Percentiles rank a stretch among this genome's conserved stretches.
Conservation (phyloP, 2,113 vertebrate species). For the Melospiza melodia region DNA sequence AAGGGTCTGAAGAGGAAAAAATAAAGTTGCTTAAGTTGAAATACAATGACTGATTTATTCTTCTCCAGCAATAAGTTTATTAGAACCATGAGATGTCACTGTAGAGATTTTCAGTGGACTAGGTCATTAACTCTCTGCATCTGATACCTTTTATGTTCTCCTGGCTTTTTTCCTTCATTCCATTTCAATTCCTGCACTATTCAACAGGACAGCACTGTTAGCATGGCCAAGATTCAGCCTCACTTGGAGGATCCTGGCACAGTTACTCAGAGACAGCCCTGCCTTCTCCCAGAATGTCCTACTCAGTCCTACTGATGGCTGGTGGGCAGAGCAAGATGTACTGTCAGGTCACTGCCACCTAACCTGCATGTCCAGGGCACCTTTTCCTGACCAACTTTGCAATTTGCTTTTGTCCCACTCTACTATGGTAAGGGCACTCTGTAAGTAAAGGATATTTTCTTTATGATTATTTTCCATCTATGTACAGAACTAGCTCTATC, state of each 20-base stretch:
- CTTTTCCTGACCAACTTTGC: not conserved
- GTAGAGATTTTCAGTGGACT: conserved; percentile 20
- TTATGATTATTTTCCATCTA: not conserved
- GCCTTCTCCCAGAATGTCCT: not conserved
- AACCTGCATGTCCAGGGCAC: not conserved
- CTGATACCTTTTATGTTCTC: conserved; percentile 13
- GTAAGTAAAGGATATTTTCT: not conserved
- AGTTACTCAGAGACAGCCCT: not conserved
- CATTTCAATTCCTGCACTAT: not conserved
- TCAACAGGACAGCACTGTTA: not conserved
- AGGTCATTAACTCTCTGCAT: conserved; percentile 77
- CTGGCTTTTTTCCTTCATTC: not conserved
- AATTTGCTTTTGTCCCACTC: not conserved
- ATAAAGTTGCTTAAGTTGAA: not conserved
- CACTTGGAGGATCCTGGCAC: not conserved
- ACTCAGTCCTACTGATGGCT: not conserved
- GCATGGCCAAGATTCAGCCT: not conserved
- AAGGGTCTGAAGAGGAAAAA: not conserved
- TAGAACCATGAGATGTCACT: conserved; percentile 34
- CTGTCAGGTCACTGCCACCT: not conserved
- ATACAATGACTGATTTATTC: not conserved
- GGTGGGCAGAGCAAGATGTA: not conserved
- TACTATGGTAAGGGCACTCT: not conserved
- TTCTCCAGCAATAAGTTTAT: conserved; percentile 29
- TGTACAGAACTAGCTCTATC: not conserved